Base-by-base conservation (phyloP, 2,888 invertebrate species). In the Auanema freiburgensis region DNA sequence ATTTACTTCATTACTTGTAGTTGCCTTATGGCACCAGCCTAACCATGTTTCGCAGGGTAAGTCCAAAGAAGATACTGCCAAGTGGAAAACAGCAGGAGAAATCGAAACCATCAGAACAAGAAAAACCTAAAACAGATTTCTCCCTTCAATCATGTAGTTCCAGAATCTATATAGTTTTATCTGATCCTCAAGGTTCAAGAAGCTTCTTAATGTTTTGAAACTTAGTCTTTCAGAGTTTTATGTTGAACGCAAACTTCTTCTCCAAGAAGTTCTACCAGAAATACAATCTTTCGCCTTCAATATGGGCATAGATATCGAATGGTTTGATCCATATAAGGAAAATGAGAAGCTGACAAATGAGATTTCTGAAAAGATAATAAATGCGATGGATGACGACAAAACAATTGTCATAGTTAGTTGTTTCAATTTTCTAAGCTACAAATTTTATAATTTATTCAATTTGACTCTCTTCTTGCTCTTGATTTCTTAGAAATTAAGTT, bases 251-350 rank as follows among this genome's bases (percentile, higher is more conserved):
- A 58, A 71, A 21, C 63, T 73, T 8, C 56, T 83, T 6, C 77
- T 79, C 71, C 63, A 63, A 14, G 76, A 79, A 25, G 74, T 83
- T 3, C 43, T 83, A 16, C 79, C 79, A 4, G 83, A 83, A 33
- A 72, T 86, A 14, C 84, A 84, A 58, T 76, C 79, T 23, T 75
- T 81, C 54, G 85, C 83, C 62, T 73, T 74, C 25, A 78, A 83
- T 16, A 75, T 77, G 41, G 84, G 84, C 16, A 81, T 82, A 59
- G 85, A 86, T 59, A 64, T 86, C 33, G 76, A 80, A 56, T 77
- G 69, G 51, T 65, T 69, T 46, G 72, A 77, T 55, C 67, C 70
- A 42, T 16, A 64, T 11, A 55, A 72, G 33, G 75, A 75, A 49
- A 60, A 49, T 18, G 60, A 69, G 49, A 44, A 33, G 18, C 49